Percentiles rank a stretch among this genome's conserved stretches.
Conservation (phyloP, 2,888 invertebrate species). For the Amphimallon solstitiale region DNA sequence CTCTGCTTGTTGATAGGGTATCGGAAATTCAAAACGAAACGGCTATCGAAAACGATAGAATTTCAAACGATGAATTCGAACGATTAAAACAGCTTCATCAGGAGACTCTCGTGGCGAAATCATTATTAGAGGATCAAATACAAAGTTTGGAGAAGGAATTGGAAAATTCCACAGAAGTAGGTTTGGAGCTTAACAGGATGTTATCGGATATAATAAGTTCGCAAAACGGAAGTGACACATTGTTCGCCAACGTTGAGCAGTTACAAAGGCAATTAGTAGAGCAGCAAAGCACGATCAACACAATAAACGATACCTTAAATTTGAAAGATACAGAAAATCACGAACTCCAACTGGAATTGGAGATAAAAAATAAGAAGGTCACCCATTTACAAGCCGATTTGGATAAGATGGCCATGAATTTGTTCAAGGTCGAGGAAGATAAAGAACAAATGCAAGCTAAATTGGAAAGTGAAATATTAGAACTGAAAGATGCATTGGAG, state of each 20-base stretch:
- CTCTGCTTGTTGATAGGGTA: conserved; percentile 70
- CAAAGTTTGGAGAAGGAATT: conserved; percentile 76
- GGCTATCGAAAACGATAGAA: conserved; percentile 21
- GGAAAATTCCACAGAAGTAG: conserved; percentile 83
- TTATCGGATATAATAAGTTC: conserved; percentile 73
- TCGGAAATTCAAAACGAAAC: conserved; percentile 34
- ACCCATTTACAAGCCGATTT: conserved; percentile 58
- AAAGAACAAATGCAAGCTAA: conserved; percentile 59
- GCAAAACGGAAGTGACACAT: conserved; percentile 72
- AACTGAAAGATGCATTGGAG: conserved; percentile 52
- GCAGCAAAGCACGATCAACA: conserved; percentile 69
- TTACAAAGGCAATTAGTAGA: conserved; percentile 73
- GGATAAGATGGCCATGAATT: conserved; percentile 59
- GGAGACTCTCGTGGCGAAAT: conserved; percentile 60
- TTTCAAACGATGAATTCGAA: conserved; percentile 72
- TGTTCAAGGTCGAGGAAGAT: conserved; percentile 61
- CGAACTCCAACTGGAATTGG: conserved; percentile 63
- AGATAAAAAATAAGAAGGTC: conserved; percentile 59
- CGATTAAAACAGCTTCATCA: conserved; percentile 72
- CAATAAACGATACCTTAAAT: conserved; percentile 65
- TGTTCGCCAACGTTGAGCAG: conserved; percentile 73
- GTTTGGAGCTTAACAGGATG: conserved; percentile 78
- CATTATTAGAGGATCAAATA: conserved; percentile 74
- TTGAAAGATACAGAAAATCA: conserved; percentile 68
- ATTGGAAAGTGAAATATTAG: conserved; percentile 56